Conservation (phyloP, 2,888 invertebrate genomes). For the Dolomedes plantarius region DNA sequence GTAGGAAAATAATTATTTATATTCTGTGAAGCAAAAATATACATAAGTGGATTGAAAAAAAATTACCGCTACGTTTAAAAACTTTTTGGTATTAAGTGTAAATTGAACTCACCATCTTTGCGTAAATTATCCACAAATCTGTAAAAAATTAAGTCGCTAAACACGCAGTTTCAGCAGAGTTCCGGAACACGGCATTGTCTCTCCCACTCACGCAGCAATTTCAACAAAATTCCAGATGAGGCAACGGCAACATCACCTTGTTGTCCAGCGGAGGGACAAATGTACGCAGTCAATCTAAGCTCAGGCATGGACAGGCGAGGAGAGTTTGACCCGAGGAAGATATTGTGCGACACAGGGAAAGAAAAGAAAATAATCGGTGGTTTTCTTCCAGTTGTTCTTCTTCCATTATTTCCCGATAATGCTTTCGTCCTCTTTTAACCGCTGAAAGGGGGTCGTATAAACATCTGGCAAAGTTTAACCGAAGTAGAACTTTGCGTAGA, state of each 20-base stretch:
- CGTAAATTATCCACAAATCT: background rate
- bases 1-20: no score
- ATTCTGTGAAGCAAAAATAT: no score
- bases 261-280: background rate
- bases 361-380: conserved; percentile 1
- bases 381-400: background rate
- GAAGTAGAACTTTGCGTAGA: no score
- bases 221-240: background rate
- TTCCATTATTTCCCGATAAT: background rate
- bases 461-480: no score
- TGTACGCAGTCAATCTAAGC: background rate
- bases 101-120: conserved; percentile 1
- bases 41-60: no score
- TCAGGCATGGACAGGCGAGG: background rate
- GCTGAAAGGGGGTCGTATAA: background rate
- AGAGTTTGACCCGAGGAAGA: background rate
- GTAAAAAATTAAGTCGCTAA: background rate
- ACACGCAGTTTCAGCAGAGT: background rate
- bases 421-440: background rate
- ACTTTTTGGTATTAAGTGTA: no score
- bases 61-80: no score
- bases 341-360: background rate
- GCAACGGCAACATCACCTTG: background rate
- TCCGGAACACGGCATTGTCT: background rate
- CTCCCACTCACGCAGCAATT: background rate